phyloP scores from a whole-genome alignment of 2,797 vertebrate species.

The Phalanger gymnotis region DNA sequence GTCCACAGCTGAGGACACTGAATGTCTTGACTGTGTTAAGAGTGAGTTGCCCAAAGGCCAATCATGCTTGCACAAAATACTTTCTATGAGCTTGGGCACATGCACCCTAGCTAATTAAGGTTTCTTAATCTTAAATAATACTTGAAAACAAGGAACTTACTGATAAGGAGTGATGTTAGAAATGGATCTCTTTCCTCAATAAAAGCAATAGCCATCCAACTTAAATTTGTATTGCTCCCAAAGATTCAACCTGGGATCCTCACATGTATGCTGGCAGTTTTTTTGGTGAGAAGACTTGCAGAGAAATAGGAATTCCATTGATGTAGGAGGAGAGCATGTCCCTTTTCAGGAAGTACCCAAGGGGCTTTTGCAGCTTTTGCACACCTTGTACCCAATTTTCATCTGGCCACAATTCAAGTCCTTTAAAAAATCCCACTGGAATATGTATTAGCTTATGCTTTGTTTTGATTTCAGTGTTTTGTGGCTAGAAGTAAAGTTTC shows the following conservation, averaged over 20 bases:
- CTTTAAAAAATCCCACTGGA: neutral
- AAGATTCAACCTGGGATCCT: neutral
- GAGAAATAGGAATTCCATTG: neutral
- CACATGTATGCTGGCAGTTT: neutral
- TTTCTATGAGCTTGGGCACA: too few relatives aligned
- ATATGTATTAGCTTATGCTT: neutral
- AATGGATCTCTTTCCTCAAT: neutral
- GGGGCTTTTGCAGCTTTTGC: neutral
- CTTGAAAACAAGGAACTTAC: too few relatives aligned
- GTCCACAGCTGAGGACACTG: too few relatives aligned
- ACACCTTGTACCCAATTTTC: neutral
- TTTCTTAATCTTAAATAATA: neutral
- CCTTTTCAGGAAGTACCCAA: neutral
- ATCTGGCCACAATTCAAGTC: neutral
- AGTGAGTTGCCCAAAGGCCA: too few relatives aligned
- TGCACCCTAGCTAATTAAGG: neutral
- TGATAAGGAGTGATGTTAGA: too few relatives aligned
- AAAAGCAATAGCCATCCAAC: neutral
- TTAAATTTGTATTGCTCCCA: neutral
- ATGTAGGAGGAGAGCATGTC: neutral
- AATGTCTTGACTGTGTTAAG: too few relatives aligned
- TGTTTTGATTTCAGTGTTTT: neutral
- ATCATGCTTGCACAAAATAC: too few relatives aligned
- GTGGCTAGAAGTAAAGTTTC: neutral
- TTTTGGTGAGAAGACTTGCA: neutral